Conservation (phyloP, 2,797 vertebrate genomes). For the Sparus aurata region DNA sequence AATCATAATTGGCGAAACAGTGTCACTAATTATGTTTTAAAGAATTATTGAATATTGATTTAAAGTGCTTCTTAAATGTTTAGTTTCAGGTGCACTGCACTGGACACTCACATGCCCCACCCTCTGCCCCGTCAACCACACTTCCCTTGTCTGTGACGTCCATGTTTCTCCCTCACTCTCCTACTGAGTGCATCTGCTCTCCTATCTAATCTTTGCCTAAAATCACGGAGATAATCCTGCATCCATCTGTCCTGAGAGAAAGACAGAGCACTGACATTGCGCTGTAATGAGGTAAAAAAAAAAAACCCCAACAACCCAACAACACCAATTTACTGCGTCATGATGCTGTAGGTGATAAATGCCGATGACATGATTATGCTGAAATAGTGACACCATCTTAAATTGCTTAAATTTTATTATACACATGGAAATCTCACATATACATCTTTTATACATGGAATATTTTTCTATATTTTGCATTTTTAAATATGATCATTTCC, state of each 20-base stretch:
- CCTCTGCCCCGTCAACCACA: conserved; percentile 58
- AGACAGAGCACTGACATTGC: conserved; percentile 55
- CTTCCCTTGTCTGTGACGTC: conserved; percentile 65
- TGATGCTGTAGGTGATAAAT: conserved; percentile 36
- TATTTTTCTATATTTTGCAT: conserved; percentile 63
- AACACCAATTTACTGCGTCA: conserved; percentile 50
- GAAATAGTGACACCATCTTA: conserved; percentile 56
- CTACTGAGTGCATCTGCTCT: conserved; percentile 88
- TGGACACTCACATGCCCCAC: conserved; percentile 35
- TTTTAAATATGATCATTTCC: conserved; percentile 57
- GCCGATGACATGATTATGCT: conserved; percentile 35
- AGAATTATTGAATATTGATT: not conserved
- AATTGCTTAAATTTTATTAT: conserved; percentile 82
- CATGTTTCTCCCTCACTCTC: conserved; percentile 75
- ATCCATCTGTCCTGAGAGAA: conserved; percentile 83
- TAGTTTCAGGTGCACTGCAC: conserved; percentile 11
- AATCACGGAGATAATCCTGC: conserved; percentile 87
- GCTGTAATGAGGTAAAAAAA: conserved; percentile 42
- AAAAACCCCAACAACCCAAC: not conserved
- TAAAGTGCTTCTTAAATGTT: not conserved
- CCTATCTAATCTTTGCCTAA: conserved; percentile 88
- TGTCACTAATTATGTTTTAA: no score
- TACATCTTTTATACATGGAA: conserved; percentile 81
- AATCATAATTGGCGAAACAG: no score
- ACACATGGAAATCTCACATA: conserved; percentile 83